Base-by-base conservation (phyloP, 2,888 invertebrate species). In the Dynastes grantii region DNA sequence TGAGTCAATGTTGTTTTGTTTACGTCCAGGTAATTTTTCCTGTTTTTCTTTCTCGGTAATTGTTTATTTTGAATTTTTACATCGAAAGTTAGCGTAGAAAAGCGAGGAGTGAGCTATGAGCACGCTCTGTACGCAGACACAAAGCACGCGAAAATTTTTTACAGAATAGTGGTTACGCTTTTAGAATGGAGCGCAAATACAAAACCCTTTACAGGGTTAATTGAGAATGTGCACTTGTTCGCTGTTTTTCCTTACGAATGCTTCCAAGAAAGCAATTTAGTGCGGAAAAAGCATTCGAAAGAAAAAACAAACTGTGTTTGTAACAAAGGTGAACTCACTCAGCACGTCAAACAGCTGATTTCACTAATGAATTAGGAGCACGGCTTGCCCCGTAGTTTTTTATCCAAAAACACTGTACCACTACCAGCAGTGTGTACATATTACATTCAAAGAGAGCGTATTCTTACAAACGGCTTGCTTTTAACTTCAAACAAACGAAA, bases 1-100 rank as follows among this genome's bases (percentile, higher is more conserved):
- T 55, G 55, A 29, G 40, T 40, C 61, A 49, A 22, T 75, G 73
- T 63, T 63, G 61, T 75, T 75, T 75, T 75, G 73, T 61, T 75
- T 75, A 75, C 73, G 73, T n/a, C 58, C 45, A 75, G 73, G 63
- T 45, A 29, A 29, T 27, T 16, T 61, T 71, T 75, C 11, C 63
- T 40, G 22, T 75, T 75, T 61, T 75, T 49, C 49, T 75, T 61
- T 45, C 13, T 37, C 6, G 61, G 73, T 45, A 61, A 75, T 75
- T 61, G 73, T 75, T 75, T 75, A 75, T 75, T 75, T 75, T 61
- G 61, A 61, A 75, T 27, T 75, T 75, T 73, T 75, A n/a, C 22
- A 13, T 61, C 22, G 22, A 22, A 22, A 58, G 27, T 58, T 49
- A 37, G 16, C 37, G 55, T 13, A 71, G 55, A 8, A 16, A n/a